phyloP scores from a whole-genome alignment of 2,888 invertebrate genomes.

The Nebria salina region DNA sequence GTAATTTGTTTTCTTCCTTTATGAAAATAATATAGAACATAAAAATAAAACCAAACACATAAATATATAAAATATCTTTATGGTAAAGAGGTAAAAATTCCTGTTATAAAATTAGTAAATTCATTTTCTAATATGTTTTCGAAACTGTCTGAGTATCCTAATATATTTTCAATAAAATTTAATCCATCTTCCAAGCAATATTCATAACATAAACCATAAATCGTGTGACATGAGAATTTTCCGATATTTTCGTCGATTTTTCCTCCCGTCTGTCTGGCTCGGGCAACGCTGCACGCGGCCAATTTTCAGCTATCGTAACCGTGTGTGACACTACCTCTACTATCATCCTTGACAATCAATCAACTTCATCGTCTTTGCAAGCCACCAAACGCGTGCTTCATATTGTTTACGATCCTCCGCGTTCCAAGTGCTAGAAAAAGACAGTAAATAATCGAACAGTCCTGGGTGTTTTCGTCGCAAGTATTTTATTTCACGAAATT shows the following conservation, averaged over 20 bases:
- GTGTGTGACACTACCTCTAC: not conserved
- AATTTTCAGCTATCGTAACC: conserved; percentile 9
- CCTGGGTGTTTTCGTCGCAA: not conserved
- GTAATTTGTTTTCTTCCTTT: too few species aligned
- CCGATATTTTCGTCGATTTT: not conserved
- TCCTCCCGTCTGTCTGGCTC: not conserved
- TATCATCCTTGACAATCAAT: conserved; percentile 10
- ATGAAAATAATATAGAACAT: too few species aligned
- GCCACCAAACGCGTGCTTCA: not conserved
- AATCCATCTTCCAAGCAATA: not conserved
- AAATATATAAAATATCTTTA: too few species aligned
- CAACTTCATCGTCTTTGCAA: conserved; percentile 10
- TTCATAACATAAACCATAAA: not conserved
- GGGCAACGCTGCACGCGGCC: not conserved
- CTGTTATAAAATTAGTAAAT: not conserved
- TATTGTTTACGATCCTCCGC: not conserved
- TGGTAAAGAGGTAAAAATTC: not conserved
- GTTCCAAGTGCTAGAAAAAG: not conserved
- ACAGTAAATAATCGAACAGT: not conserved
- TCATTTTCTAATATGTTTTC: not conserved
- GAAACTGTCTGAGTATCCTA: not conserved
- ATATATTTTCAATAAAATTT: not conserved
- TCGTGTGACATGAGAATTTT: not conserved
- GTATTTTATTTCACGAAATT: conserved; percentile 10
- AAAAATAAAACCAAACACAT: too few species aligned